These are phyloP conservation scores for Panurus biarmicus DNA, from an alignment of 2,113 vertebrate species.

Conservation along the genomic window DNA sequence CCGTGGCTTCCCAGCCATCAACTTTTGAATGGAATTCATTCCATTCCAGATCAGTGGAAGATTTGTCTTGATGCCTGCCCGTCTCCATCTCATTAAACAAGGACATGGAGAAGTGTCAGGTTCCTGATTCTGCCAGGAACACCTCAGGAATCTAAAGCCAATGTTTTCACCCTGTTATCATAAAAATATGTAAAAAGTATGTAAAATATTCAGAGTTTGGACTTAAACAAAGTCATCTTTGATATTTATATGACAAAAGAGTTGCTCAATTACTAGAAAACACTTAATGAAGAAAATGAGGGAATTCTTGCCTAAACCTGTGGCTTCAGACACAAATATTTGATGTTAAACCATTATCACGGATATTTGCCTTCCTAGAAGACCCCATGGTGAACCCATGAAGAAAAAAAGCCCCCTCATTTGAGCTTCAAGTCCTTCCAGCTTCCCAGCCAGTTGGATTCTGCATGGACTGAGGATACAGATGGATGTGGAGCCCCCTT, in stretches of 20 bases:
- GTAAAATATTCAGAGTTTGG: not conserved
- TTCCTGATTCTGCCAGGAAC: not conserved
- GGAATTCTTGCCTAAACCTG: not conserved
- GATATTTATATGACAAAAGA: not conserved
- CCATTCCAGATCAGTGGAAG: not conserved
- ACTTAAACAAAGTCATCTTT: not conserved
- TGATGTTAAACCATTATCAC: not conserved
- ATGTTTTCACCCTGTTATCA: not conserved
- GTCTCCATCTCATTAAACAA: not conserved
- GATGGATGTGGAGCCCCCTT: not conserved
- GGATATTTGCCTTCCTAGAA: not conserved
- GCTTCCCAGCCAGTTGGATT: not conserved
- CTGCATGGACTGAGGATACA: not conserved
- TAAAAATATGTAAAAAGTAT: not conserved
- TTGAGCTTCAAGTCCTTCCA: not conserved
- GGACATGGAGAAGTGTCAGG: not conserved
- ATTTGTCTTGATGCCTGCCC: not conserved
- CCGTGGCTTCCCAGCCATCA: not conserved
- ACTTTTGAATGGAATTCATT: not conserved
- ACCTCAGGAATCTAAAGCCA: not conserved
- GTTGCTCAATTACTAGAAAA: not conserved
- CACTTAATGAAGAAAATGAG: not conserved
- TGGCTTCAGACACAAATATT: not conserved
- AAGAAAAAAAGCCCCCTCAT: not conserved
- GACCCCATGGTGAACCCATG: not conserved